These are phyloP conservation scores for Sebastes schlegelii DNA, from an alignment of 2,113 vertebrate genomes.

Conservation along the genomic window DNA sequence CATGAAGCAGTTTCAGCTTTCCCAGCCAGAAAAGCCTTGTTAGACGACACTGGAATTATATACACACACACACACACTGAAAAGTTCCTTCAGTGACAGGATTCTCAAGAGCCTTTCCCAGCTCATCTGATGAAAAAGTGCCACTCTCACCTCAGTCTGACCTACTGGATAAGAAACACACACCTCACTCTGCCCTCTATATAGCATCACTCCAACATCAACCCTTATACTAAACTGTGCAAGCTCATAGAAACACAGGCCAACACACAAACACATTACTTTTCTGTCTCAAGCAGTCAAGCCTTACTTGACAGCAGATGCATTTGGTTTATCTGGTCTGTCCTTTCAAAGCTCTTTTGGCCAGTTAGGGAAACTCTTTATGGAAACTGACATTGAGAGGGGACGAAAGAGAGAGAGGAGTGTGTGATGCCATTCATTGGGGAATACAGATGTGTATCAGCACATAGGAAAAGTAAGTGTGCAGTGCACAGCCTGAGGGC, in stretches of 20 bases:
- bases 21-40: neutral
- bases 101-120: neutral
- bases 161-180: neutral
- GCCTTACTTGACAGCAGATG: conserved; percentile 11
- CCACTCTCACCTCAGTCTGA: neutral
- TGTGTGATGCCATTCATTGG: conserved; percentile 38
- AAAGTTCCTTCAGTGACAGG: neutral
- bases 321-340: neutral
- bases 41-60: neutral
- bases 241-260: neutral
- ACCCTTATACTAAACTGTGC: neutral
- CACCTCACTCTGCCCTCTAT: neutral
- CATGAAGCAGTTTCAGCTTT: neutral
- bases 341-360: conserved; percentile 19
- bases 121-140: neutral
- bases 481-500: conserved; percentile 51
- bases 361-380: conserved; percentile 32
- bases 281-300: neutral
- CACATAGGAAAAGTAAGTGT: conserved; percentile 51
- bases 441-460: conserved; percentile 50
- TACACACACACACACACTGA: neutral
- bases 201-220: neutral
- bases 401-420: conserved; percentile 8
- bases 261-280: neutral
- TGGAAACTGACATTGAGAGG: conserved; percentile 40